These are phyloP conservation scores for Panagrolaimus sp. DNA, from an alignment of 1,140 invertebrate genomes.

Conservation along the genomic window DNA sequence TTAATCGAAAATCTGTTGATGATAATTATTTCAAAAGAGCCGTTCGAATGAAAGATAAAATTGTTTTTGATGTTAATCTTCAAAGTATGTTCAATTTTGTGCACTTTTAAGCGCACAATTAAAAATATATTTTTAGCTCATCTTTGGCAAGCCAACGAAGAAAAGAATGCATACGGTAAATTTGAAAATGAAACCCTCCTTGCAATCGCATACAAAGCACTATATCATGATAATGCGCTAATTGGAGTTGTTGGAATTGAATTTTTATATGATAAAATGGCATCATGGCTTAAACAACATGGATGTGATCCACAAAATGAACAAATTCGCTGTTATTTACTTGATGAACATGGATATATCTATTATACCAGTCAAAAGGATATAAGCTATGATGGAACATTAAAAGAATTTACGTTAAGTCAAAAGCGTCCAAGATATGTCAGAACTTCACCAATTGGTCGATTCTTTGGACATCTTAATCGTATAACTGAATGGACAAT, in stretches of 20 bases:
- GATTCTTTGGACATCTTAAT: slow-evolving; percentile 56
- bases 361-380: slow-evolving; percentile 51
- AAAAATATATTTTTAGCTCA: slow-evolving; percentile 49
- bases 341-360: slow-evolving; percentile 57
- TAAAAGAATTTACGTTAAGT: slow-evolving; percentile 25
- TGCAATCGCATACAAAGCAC: slow-evolving; percentile 50
- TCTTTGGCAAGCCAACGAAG: slow-evolving; percentile 50
- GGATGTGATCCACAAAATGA: slow-evolving; percentile 52
- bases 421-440: slow-evolving; percentile 21
- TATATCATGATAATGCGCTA: slow-evolving; percentile 51
- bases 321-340: slow-evolving; percentile 48
- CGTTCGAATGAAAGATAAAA: slow-evolving; percentile 51
- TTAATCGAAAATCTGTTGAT: slow-evolving; percentile 49
- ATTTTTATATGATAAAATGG: slow-evolving; percentile 52
- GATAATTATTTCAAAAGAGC: slow-evolving; percentile 53
- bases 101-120: neutral
- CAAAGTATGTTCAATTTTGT: slow-evolving; percentile 38
- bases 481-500: slow-evolving; percentile 57
- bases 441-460: slow-evolving; percentile 37
- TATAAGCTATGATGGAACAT: slow-evolving; percentile 42
- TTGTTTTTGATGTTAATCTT: slow-evolving; percentile 55
- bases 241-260: slow-evolving; percentile 55
- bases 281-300: slow-evolving; percentile 44
- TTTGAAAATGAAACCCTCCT: slow-evolving; percentile 53
- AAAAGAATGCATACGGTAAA: slow-evolving; percentile 45